Base-by-base conservation (phyloP, 2,888 invertebrate genomes). In the Nomada fucata region DNA sequence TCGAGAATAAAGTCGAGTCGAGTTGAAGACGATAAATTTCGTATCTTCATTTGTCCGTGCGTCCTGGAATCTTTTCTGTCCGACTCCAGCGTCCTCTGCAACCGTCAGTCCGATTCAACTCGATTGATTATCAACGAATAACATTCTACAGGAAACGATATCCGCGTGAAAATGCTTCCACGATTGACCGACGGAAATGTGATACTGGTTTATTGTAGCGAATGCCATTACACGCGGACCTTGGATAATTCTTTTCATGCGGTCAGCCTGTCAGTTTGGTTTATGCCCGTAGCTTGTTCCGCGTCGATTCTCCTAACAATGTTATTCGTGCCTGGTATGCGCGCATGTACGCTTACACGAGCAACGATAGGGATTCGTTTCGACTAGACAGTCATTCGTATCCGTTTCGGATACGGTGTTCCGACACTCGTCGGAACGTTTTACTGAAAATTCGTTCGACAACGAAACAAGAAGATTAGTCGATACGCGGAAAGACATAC, bases 181-280 rank as follows among this genome's bases (percentile, higher is more conserved):
- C 29, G 42, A 13, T 23, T 23, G 36, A 29, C 47, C 4, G 36
- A 13, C 50, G 15, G 20, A 76, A 72, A 47, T 23, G 36, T 23
- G n/a, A 23, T 5, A 3, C 26, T 44, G 13, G n/a, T 76, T 61
- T 55, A 61, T 64, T 52, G 13, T 3, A 13, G 18, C 20, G 65
- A 11, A 53, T 75, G 44, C 26, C 53, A n/a, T 11, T 44, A 15
- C 3, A 9, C 11, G 42, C 9, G 4, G 60, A 29, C 77, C 60
- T 76, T 67, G 65, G 2, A 20, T 44, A 42, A 52, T 64, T 65
- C 42, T 18, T 65, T 10, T 23, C 44, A 23, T 9, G 7, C 47
- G 10, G 29, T 18, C n/a, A 1, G 2, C 36, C 0, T n/a, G 29
- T 7, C 29, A 36, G 7, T 65, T 50, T 65, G 15, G 29, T 29